Percentiles rank a stretch among this genome's conserved stretches.
These are phyloP conservation scores for Chaetophractus vellerosus DNA, from an alignment of 2,797 vertebrate species.

Conservation along the genomic window DNA sequence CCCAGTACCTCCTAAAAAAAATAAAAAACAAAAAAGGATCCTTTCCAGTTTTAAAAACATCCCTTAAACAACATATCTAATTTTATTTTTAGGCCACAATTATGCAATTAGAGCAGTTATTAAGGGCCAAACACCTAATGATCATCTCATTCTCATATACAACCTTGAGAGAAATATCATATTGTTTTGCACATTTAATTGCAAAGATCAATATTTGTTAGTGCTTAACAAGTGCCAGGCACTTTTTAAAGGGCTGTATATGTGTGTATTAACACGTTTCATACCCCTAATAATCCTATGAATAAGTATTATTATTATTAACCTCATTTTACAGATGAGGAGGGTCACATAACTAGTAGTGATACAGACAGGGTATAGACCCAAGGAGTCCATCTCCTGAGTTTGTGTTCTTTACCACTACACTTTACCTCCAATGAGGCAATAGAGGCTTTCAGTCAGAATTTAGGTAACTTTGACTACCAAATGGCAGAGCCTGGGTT, in stretches of 20 bases:
- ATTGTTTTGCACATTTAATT: conserved; percentile 33
- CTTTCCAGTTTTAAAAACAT: conserved; percentile 56
- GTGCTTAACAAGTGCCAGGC: background rate
- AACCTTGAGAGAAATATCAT: conserved; percentile 21
- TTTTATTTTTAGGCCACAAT: conserved; percentile 48
- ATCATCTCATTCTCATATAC: conserved; percentile 36
- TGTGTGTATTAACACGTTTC: background rate
- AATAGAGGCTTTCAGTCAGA: background rate
- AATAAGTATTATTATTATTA: conserved; percentile 27
- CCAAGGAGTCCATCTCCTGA: background rate
- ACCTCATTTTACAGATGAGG: conserved; percentile 57
- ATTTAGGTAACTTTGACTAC: conserved; percentile 52
- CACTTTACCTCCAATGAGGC: conserved; percentile 8
- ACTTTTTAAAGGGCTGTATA: background rate
- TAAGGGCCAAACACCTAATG: background rate
- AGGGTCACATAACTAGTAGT: background rate
- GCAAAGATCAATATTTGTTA: conserved; percentile 48
- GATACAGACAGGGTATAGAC: background rate
- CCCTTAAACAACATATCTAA: background rate
- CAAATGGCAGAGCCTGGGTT: conserved; percentile 37
- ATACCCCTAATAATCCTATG: conserved; percentile 1
- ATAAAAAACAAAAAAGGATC: background rate
- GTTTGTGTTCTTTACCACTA: background rate
- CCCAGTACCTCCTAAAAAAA: too few species aligned
- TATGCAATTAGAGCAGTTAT: conserved; percentile 5